Conservation (phyloP, 2,888 invertebrate species). For the Elgonia sp. region DNA sequence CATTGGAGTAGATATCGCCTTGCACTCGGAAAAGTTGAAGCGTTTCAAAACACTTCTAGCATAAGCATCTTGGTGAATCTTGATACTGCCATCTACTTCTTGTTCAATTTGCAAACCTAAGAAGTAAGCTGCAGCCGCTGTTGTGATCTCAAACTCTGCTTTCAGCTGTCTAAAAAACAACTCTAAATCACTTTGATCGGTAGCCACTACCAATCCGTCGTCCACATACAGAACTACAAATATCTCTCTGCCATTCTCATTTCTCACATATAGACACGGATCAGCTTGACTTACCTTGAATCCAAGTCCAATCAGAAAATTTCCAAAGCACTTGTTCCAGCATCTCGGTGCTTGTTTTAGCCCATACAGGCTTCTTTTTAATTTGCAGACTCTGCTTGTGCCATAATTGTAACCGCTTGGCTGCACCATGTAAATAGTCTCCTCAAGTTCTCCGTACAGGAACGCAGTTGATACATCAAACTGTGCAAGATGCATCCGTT, state of each 20-base stretch:
- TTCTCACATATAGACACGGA: constrained; percentile 63
- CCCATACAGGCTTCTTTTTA: constrained; percentile 80
- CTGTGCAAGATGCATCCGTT: constrained; percentile 78
- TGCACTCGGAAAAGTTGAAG: constrained; percentile 60
- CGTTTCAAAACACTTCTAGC: constrained; percentile 53
- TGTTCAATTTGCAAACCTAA: constrained; percentile 53
- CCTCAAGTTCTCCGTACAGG: constrained; percentile 77
- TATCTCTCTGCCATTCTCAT: constrained; percentile 34
- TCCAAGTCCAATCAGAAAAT: constrained; percentile 44
- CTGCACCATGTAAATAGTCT: constrained; percentile 70
- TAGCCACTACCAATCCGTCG: constrained; percentile 62
- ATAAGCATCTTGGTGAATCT: constrained; percentile 48
- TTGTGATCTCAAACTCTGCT: constrained; percentile 50
- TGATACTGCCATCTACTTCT: constrained; percentile 31
- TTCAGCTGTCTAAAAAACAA: constrained; percentile 38
- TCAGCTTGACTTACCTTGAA: constrained; percentile 62
- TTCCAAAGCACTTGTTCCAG: constrained; percentile 76
- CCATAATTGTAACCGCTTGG: constrained; percentile 77
- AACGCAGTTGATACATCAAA: constrained; percentile 79
- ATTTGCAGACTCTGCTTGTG: constrained; percentile 74
- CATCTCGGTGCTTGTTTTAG: constrained; percentile 80
- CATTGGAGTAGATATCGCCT: constrained; percentile 56
- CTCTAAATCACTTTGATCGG: constrained; percentile 25
- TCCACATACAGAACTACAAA: constrained; percentile 61
- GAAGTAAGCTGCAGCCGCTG: constrained; percentile 22